phyloP scores from a whole-genome alignment of 2,113 vertebrate genomes.

The Oncorhynchus gorbuscha region DNA sequence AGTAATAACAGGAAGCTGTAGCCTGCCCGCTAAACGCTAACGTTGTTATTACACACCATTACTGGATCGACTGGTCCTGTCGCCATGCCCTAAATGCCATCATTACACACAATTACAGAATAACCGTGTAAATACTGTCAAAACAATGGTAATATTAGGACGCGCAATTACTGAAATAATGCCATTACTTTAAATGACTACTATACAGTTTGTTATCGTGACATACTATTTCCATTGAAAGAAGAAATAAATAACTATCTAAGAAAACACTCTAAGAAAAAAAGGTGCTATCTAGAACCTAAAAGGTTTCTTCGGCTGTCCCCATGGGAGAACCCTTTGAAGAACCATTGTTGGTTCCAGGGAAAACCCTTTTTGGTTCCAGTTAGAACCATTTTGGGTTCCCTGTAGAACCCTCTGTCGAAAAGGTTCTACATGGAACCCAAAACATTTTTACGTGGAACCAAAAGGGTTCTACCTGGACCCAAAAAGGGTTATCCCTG shows the following conservation, averaged over 20 bases:
- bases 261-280: background rate
- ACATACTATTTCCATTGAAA: conserved; percentile 31
- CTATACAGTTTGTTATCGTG: conserved; percentile 32
- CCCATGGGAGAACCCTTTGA: too few species aligned
- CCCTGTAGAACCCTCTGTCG: too few species aligned
- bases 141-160: conserved; percentile 49
- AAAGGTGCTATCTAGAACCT: too few species aligned
- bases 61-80: conserved; percentile 40
- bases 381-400: background rate
- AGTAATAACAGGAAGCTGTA: conserved; percentile 64
- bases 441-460: too few species aligned
- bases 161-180: conserved; percentile 39
- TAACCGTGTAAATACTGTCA: conserved; percentile 48
- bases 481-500: background rate
- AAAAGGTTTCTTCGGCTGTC: too few species aligned
- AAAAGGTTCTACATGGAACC: too few species aligned
- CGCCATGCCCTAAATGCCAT: conserved; percentile 45
- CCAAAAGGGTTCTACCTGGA: too few species aligned
- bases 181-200: conserved; percentile 40
- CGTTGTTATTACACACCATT: conserved; percentile 60
- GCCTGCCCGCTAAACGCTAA: conserved; percentile 2
- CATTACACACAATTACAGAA: conserved; percentile 63
- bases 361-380: too few species aligned
- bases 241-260: conserved; percentile 16
- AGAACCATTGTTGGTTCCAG: too few species aligned